Evolutionary conservation across 1,140 invertebrate genomes (phyloP).

Genomic region (Adelges cooleyi): DNA sequence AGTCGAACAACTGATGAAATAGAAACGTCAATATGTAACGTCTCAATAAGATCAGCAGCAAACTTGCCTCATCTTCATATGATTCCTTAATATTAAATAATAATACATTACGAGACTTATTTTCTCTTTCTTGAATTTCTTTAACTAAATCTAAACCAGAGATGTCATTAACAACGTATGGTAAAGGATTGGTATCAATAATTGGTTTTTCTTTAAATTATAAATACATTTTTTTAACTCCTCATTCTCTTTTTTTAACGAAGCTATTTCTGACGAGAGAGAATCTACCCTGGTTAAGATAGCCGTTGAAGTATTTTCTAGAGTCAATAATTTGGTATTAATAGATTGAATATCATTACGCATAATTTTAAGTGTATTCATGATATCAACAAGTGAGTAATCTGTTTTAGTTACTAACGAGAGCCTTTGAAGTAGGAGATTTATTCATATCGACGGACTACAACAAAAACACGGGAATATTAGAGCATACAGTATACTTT

Average conservation of each 20-base stretch:
- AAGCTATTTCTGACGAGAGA: background rate
- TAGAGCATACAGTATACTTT: too few relatives aligned
- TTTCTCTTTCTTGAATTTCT: background rate
- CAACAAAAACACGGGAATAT: too few relatives aligned
- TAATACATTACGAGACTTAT: constrained; percentile 1
- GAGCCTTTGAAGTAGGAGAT: background rate
- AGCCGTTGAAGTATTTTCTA: background rate
- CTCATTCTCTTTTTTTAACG: background rate
- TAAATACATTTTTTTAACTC: background rate
- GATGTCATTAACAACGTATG: background rate
- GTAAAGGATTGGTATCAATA: background rate
- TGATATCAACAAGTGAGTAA: background rate
- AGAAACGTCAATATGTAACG: background rate
- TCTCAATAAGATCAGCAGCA: background rate
- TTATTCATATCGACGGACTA: background rate
- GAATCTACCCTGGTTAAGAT: background rate
- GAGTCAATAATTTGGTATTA: background rate
- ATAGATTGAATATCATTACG: background rate
- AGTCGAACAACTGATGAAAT: background rate
- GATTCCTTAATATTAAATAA: background rate
- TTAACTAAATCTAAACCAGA: background rate
- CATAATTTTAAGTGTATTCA: background rate
- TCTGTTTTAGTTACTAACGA: background rate
- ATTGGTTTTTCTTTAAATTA: background rate
- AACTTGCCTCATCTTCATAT: background rate